Conservation (phyloP, 2,888 invertebrate species). For the Cheilosia pagana region DNA sequence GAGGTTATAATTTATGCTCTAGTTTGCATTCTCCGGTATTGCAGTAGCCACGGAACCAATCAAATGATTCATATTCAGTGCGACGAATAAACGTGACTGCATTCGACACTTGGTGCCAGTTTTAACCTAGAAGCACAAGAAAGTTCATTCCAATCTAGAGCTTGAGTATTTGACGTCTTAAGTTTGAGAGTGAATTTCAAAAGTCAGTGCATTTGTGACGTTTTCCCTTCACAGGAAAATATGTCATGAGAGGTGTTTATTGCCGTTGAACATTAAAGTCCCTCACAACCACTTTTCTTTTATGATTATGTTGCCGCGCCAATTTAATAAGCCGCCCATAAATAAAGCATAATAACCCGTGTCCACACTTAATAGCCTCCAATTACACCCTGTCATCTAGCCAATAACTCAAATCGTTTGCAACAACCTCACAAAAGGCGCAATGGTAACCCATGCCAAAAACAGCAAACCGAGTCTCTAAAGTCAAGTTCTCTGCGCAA, state of each 20-base stretch:
- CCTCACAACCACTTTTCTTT: no score
- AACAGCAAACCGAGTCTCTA: conserved; percentile 1
- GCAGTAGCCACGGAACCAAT: conserved; percentile 24
- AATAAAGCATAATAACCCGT: no score
- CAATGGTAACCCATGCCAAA: conserved; percentile 11
- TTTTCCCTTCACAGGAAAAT: no score
- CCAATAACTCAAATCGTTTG: conserved; percentile 19
- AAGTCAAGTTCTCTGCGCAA: conserved; percentile 42
- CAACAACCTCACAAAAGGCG: conserved; percentile 3
- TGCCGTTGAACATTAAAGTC: no score
- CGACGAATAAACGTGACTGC: conserved; percentile 42
- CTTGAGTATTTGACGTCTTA: neutral
- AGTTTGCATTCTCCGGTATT: conserved; percentile 10
- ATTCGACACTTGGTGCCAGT: conserved; percentile 26
- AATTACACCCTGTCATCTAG: conserved; percentile 30
- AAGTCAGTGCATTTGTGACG: no score
- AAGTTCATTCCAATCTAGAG: neutral
- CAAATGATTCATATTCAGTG: conserved; percentile 54
- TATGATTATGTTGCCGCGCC: no score
- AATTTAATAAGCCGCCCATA: no score
- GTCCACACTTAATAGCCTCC: conserved; percentile 12
- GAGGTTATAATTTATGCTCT: conserved; percentile 38
- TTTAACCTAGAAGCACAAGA: neutral
- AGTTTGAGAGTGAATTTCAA: neutral
- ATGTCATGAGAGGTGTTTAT: no score